These are phyloP conservation scores for Acanthis flammea DNA, from an alignment of 2,797 vertebrate genomes.

Conservation along the genomic window DNA sequence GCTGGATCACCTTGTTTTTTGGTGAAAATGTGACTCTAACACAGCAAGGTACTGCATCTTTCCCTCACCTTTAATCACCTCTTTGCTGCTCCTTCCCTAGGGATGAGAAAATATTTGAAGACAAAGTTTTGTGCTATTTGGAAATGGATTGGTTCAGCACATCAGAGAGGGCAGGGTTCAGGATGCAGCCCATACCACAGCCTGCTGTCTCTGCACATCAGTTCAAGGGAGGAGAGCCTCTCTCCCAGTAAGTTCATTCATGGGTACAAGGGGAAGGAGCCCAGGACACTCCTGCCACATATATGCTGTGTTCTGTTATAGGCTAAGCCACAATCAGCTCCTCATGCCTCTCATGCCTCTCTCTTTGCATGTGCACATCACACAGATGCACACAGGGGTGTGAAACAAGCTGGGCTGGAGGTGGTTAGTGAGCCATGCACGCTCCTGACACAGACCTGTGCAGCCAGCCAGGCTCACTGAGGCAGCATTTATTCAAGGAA, in stretches of 20 bases:
- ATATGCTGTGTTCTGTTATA: rapidly evolving
- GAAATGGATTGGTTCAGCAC: neutral
- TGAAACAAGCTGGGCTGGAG: neutral
- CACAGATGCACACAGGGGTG: neutral
- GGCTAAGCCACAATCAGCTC: neutral
- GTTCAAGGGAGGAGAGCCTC: neutral
- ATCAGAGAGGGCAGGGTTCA: neutral
- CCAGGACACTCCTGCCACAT: neutral
- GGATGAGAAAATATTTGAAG: neutral
- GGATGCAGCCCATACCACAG: neutral
- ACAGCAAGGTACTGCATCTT: neutral
- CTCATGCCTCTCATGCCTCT: neutral
- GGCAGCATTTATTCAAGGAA: neutral
- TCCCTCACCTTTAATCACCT: neutral
- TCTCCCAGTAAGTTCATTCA: neutral
- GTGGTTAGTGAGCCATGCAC: neutral
- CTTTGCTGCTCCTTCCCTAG: neutral
- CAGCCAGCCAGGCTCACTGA: rapidly evolving
- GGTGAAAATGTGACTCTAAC: neutral
- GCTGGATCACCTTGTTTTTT: neutral
- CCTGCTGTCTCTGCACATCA: neutral
- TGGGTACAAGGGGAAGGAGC: neutral
- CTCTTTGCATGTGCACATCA: rapidly evolving
- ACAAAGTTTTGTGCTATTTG: neutral
- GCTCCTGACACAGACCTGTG: neutral